Evolutionary conservation across 2,113 vertebrate species (phyloP), one percentile per base, ranked within the genome.

Genomic region (Choloepus hoffmanni): DNA sequence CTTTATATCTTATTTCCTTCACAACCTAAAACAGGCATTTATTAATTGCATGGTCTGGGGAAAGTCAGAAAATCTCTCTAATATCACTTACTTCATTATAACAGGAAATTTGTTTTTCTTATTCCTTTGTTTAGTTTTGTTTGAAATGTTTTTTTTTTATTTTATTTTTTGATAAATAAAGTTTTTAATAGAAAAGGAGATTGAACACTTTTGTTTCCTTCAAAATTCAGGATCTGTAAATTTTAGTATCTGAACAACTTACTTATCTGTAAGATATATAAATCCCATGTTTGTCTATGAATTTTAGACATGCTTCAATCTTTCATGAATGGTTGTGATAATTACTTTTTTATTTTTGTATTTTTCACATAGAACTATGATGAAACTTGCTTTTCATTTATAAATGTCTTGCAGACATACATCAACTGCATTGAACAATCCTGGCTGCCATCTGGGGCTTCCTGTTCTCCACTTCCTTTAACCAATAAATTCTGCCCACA

Each of bases 341-440:
- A 10, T 13, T 68, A 11, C 72, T 87, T 90, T 30, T 19, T 58
- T 58, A 13, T 55, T n/a, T 50, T 36, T 11, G 2, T 76, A 92
- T 53, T 50, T 40, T 67, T 58, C 28, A 78, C 5, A 15, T 8
- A 92, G 48, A 58, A 7, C 33, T 72, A 23, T 53, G 1, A 60
- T 68, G 28, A 21, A 48, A 85, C 5, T 87, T 84, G 14, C 1
- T 77, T 60, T 96, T 77, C 55, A 70, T 87, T 91, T 95, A 74
- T 40, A 72, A 89, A 72, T 40, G 21, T 10, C 11, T 0, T 60
- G 1, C 7, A 94, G 14, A 6, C 23, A 65, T 65, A 68, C 67
- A 2, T 88, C 36, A 68, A 5, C 33, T 65, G 19, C 0, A 3
- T 21, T 78, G 48, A 81, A 89, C 62, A 68, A 28, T 28, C 8